Conservation (phyloP, 2,113 vertebrate species). For the Psephotus haematonotus region DNA sequence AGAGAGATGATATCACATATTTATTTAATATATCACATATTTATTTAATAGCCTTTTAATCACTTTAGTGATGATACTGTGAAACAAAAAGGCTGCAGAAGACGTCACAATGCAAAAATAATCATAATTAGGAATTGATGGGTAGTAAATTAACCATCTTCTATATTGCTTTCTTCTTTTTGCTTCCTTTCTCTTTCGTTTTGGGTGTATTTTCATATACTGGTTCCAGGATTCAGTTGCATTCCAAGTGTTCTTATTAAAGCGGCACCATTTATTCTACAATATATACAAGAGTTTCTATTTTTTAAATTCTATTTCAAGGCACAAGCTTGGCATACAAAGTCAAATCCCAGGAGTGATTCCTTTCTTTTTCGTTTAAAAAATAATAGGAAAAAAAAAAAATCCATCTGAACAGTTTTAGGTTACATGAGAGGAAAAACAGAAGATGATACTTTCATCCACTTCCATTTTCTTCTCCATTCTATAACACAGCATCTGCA, state of each 20-base stretch:
- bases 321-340: constrained; percentile 32
- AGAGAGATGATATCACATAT: not conserved
- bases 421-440: not conserved
- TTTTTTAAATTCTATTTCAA: constrained; percentile 65
- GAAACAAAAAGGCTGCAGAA: constrained; percentile 30
- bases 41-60: constrained; percentile 39
- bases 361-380: constrained; percentile 20
- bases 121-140: constrained; percentile 36
- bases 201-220: constrained; percentile 11
- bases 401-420: constrained; percentile 14
- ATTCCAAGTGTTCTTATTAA: constrained; percentile 42
- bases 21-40: constrained; percentile 22
- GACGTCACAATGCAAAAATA: constrained; percentile 28
- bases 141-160: constrained; percentile 45
- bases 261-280: constrained; percentile 49
- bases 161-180: constrained; percentile 47
- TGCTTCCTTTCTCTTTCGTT: constrained; percentile 47
- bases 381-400: not conserved
- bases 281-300: constrained; percentile 61
- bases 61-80: not conserved
- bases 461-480: not conserved
- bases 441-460: not conserved
- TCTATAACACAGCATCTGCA: not conserved
- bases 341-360: constrained; percentile 11
- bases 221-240: constrained; percentile 29